These are phyloP conservation scores for Pomacea canaliculata DNA, from an alignment of 2,888 invertebrate genomes.

Conservation along the genomic window DNA sequence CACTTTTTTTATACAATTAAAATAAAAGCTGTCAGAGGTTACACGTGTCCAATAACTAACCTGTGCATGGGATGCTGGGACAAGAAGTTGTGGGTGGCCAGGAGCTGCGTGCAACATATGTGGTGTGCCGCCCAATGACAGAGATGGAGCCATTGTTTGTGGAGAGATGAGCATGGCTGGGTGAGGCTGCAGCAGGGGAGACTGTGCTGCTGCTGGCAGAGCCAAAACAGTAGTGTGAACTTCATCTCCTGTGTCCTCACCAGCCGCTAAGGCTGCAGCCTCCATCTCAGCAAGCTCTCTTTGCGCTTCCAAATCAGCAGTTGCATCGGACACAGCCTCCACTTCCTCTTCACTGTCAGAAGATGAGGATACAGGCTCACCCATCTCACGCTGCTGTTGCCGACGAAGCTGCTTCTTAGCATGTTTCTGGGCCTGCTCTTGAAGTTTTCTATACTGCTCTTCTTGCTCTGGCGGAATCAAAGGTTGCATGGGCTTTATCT, in stretches of 20 bases:
- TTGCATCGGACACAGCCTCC: constrained; percentile 39
- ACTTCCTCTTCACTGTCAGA: constrained; percentile 44
- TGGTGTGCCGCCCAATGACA: constrained; percentile 23
- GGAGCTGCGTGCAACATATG: constrained; percentile 19
- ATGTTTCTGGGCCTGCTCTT: constrained; percentile 83
- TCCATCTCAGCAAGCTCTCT: constrained; percentile 40
- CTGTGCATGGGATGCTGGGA: constrained; percentile 31
- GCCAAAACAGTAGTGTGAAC: constrained; percentile 24
- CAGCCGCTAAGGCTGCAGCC: constrained; percentile 32
- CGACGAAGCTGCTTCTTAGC: constrained; percentile 80
- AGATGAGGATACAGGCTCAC: constrained; percentile 53
- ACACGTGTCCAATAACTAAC: constrained; percentile 1
- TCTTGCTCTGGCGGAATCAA: constrained; percentile 66
- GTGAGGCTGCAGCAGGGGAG: constrained; percentile 39
- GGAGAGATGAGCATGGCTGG: constrained; percentile 36
- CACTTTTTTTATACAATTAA: too few relatives aligned
- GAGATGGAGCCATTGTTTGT: constrained; percentile 31
- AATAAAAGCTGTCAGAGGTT: too few relatives aligned
- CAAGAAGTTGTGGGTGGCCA: constrained; percentile 28
- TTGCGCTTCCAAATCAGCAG: constrained; percentile 34
- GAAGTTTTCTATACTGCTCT: constrained; percentile 61
- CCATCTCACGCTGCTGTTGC: constrained; percentile 73
- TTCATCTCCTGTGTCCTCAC: constrained; percentile 22
- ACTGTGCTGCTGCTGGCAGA: constrained; percentile 35
- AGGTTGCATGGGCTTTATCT: constrained; percentile 42